Evolutionary conservation across 2,888 invertebrate genomes (phyloP).

Genomic region (Euzophera pinguis): DNA sequence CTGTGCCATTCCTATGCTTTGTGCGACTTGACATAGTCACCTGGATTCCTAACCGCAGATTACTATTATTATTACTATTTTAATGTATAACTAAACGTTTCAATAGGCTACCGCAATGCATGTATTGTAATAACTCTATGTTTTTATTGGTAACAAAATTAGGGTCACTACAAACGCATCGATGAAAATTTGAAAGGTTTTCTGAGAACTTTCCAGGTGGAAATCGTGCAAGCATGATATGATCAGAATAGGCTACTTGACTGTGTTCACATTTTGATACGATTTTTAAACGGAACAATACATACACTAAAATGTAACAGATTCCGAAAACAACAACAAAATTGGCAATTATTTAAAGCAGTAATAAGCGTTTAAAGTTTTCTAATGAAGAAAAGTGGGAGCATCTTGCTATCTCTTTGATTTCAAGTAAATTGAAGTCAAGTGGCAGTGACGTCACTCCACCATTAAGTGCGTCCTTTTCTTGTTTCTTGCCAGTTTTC

Average conservation of each 20-base stretch:
- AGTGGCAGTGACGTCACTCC: no score
- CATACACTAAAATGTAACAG: no score
- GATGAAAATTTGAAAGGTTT: not conserved
- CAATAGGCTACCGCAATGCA: slow-evolving; percentile 1
- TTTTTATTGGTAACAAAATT: not conserved
- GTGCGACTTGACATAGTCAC: slow-evolving; percentile 9
- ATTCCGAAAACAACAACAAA: not conserved
- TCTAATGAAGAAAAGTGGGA: no score
- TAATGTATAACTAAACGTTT: not conserved
- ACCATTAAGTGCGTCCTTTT: no score
- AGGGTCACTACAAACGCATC: not conserved
- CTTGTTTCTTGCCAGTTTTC: no score
- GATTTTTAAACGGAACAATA: no score
- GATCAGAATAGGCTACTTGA: no score
- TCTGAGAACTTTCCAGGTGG: not conserved
- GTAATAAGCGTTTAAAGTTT: no score
- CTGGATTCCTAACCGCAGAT: slow-evolving; percentile 8
- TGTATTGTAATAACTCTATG: not conserved
- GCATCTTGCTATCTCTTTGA: no score
- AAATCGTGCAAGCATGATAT: not conserved
- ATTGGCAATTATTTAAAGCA: no score
- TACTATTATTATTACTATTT: not conserved
- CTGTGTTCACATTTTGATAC: no score
- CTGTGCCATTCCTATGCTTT: slow-evolving; percentile 2
- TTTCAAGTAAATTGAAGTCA: no score